Evolutionary conservation across 2,797 vertebrate genomes (phyloP), one percentile per base, ranked within the genome.

Genomic region (Phrynocephalus forsythii): DNA sequence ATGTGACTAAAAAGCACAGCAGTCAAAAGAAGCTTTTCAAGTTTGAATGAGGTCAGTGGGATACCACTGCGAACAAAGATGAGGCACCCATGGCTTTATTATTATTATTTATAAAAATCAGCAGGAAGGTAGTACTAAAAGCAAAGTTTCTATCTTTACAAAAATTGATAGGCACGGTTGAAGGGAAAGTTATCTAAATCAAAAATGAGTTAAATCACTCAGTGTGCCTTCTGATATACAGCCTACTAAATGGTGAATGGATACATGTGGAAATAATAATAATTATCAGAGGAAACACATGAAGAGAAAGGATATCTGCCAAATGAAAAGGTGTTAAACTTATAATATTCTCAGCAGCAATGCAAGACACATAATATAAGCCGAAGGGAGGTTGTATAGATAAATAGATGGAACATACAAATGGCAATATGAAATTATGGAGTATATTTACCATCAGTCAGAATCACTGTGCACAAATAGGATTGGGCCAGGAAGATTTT

Each of bases 21-120:
- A 82, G 72, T 72, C 90, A 30, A 89, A 5, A 90, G 79, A 94
- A 84, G 3, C 86, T 90, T 92, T 91, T 92, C 69, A 96, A 93
- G 88, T 87, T 91, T 91, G 88, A 93, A 91, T 92, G 89, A 92
- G 88, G 93, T 94, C 92, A 93, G 92, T 93, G 87, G 88, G 90
- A 89, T 91, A 92, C 90, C 85, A 88, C 76, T 93, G 87, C 89
- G 92, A 90, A 89, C 75, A 94, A 77, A 75, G 72, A 90, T 89
- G 86, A 90, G 88, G 86, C 84, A 84, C 91, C 68, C 11, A 60
- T 90, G 87, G 26, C 88, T 93, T 75, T 92, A 91, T 90, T 94
- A 75, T 93, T 94, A 94, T 94, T 91, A 94, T 93, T 93, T 95
- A 93, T 88, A 92, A 93, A 91, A 91, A 82, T 52, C 87, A 91